phyloP scores from a whole-genome alignment of 2,888 invertebrate species.

The Lasioglossum figueresi region DNA sequence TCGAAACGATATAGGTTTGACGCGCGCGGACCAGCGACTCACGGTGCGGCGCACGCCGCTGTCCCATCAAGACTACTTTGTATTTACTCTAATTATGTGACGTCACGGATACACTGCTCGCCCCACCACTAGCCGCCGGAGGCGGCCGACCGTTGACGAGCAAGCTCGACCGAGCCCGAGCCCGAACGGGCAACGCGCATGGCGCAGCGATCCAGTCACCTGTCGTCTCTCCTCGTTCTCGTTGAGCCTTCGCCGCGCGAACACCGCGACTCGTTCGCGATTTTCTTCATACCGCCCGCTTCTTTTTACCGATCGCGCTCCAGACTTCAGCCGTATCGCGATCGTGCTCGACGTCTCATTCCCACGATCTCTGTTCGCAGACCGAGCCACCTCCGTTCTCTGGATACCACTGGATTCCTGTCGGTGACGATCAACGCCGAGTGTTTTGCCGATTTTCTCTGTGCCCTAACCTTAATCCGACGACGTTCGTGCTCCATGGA shows the following conservation, averaged over 20 bases:
- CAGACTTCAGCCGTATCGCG: not conserved
- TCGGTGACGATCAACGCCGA: not conserved
- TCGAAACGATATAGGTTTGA: conserved; percentile 72
- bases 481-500: conserved; percentile 27
- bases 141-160: conserved; percentile 69
- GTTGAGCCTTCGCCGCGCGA: conserved; percentile 26
- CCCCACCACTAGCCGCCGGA: conserved; percentile 72
- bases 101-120: conserved; percentile 86
- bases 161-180: conserved; percentile 65
- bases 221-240: conserved; percentile 65
- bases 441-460: not conserved
- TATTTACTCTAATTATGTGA: conserved; percentile 90
- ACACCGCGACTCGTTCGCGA: conserved; percentile 38
- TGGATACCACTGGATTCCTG: not conserved
- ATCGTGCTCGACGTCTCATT: not conserved
- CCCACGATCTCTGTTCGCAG: not conserved
- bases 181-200: conserved; percentile 69
- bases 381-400: not conserved
- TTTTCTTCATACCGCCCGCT: conserved; percentile 5
- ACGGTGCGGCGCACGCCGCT: conserved; percentile 86
- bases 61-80: conserved; percentile 88
- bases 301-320: conserved; percentile 10
- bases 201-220: conserved; percentile 70
- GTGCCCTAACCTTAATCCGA: conserved; percentile 35
- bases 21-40: conserved; percentile 82